Evolutionary conservation across 2,888 invertebrate species (phyloP).

Genomic region (Drosophila robusta): DNA sequence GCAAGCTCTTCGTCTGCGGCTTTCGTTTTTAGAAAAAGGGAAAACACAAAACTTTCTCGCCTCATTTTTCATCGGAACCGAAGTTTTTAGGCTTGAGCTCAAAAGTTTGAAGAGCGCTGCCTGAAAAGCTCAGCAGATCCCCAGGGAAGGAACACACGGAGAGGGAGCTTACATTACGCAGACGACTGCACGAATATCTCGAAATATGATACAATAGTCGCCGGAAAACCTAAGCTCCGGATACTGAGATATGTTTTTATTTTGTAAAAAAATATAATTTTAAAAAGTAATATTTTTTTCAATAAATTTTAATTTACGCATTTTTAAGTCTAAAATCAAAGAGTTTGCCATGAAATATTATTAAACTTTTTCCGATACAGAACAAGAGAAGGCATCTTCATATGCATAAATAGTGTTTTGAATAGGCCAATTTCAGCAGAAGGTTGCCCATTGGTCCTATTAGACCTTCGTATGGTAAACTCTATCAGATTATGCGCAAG

Average conservation of each 20-base stretch:
- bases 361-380: no score
- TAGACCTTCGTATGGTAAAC: constrained; percentile 31
- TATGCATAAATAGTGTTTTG: not conserved
- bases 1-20: constrained; percentile 21
- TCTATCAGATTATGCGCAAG: constrained; percentile 41
- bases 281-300: no score
- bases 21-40: constrained; percentile 14
- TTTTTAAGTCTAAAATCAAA: no score
- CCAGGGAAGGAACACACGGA: not conserved
- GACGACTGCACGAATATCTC: not conserved
- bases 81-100: constrained; percentile 36
- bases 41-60: constrained; percentile 48
- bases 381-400: not conserved
- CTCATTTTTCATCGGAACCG: constrained; percentile 42
- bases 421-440: not conserved
- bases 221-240: not conserved
- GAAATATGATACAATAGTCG: no score
- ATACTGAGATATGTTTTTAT: not conserved
- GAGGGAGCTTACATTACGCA: not conserved
- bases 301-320: no score
- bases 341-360: no score
- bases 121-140: constrained; percentile 14
- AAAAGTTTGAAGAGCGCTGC: constrained; percentile 45
- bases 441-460: constrained; percentile 18
- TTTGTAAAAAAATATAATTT: not conserved